A percentile compares a stretch with the other conserved stretches of the same genome.
Conservation (phyloP, 2,113 vertebrate species). For the Dasyornis broadbenti region DNA sequence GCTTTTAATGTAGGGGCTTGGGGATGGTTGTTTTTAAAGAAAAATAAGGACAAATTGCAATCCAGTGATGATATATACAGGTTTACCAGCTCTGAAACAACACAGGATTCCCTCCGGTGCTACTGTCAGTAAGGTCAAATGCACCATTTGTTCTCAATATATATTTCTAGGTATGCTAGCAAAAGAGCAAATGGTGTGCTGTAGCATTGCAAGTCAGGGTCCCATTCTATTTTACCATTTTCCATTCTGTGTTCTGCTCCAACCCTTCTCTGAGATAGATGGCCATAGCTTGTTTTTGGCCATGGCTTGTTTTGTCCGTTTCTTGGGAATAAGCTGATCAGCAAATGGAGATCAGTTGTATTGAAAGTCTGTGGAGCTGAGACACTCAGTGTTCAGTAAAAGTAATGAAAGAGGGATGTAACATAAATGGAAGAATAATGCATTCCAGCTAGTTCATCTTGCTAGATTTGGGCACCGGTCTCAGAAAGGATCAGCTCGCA, state of each 20-base stretch:
- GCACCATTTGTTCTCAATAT: slow-evolving; percentile 7
- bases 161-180: neutral
- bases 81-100: neutral
- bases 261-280: neutral
- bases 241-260: neutral
- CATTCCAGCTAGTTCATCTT: neutral
- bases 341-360: neutral
- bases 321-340: neutral
- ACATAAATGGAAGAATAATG: neutral
- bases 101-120: neutral
- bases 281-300: neutral
- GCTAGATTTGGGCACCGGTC: neutral
- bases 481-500: neutral
- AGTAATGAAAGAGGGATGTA: neutral
- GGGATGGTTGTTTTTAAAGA: neutral
- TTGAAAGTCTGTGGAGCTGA: neutral
- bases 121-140: slow-evolving; percentile 35
- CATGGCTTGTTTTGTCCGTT: neutral
- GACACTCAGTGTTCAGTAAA: neutral
- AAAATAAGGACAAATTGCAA: neutral
- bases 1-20: neutral
- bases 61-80: neutral
- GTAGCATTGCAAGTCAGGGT: neutral
- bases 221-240: neutral
- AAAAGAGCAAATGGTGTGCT: slow-evolving; percentile 11